Conservation (phyloP, 2,797 vertebrate genomes). For the Brachyalestes nurse region DNA sequence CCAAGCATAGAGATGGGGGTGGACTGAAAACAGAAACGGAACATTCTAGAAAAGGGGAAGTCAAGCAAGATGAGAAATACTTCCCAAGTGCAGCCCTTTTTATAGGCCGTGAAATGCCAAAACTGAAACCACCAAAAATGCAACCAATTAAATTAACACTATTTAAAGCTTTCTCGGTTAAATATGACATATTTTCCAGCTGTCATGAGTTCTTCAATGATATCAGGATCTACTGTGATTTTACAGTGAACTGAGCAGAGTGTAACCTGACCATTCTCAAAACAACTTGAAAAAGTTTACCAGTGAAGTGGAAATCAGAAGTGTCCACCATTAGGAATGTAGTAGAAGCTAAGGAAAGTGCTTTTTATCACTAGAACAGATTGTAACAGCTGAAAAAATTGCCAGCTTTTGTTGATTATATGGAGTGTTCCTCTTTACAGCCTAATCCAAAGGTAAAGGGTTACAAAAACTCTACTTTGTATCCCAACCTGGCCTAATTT, state of each 20-base stretch:
- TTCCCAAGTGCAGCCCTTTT: constrained; percentile 49
- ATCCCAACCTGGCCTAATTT: no score
- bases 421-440: no score
- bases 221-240: neutral
- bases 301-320: neutral
- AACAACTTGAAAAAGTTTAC: neutral
- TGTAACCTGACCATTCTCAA: neutral
- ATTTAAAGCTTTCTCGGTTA: constrained; percentile 40
- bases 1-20: constrained; percentile 44
- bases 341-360: neutral
- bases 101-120: constrained; percentile 42
- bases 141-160: constrained; percentile 24
- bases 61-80: constrained; percentile 41
- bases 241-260: neutral
- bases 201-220: neutral
- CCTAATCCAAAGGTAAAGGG: no score
- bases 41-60: constrained; percentile 59
- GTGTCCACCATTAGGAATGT: no score
- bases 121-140: constrained; percentile 45
- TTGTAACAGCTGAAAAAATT: neutral
- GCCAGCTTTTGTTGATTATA: no score
- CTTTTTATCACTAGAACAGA: neutral
- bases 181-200: neutral
- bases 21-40: constrained; percentile 56
- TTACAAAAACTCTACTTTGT: no score